These are phyloP conservation scores for Serripes groenlandicus DNA, from an alignment of 2,888 invertebrate genomes.

Conservation along the genomic window DNA sequence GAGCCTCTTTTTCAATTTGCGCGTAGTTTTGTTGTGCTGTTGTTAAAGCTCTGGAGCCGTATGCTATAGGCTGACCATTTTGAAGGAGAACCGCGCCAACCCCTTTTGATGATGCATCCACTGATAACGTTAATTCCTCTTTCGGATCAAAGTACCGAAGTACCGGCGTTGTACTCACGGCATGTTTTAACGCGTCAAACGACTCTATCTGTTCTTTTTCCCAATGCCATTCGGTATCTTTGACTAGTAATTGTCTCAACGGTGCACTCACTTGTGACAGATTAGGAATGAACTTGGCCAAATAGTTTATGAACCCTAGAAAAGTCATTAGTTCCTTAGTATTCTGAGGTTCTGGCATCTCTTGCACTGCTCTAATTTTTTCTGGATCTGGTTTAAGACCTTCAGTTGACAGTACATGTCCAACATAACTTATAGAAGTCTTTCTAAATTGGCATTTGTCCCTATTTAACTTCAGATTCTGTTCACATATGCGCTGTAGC, in stretches of 20 bases:
- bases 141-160: conserved; percentile 55
- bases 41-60: conserved; percentile 35
- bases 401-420: conserved; percentile 46
- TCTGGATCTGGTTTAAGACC: conserved; percentile 49
- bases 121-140: conserved; percentile 38
- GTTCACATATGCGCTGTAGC: conserved; percentile 18
- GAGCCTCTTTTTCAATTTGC: conserved; percentile 36
- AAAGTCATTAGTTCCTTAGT: conserved; percentile 38
- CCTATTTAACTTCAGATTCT: conserved; percentile 50
- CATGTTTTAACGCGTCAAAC: conserved; percentile 62
- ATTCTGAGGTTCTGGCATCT: conserved; percentile 31
- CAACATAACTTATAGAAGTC: conserved; percentile 47
- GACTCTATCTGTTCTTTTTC: conserved; percentile 54
- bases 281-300: conserved; percentile 51
- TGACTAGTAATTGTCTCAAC: conserved; percentile 56
- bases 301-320: conserved; percentile 66
- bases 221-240: conserved; percentile 29
- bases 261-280: conserved; percentile 61
- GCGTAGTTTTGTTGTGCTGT: conserved; percentile 27
- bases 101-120: conserved; percentile 69
- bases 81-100: conserved; percentile 65
- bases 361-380: conserved; percentile 41
- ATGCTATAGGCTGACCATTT: conserved; percentile 54
- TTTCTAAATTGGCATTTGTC: conserved; percentile 54
- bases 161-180: conserved; percentile 53